These are phyloP conservation scores for Tychaedon coryphoeus DNA, from an alignment of 2,113 vertebrate genomes.

Conservation along the genomic window DNA sequence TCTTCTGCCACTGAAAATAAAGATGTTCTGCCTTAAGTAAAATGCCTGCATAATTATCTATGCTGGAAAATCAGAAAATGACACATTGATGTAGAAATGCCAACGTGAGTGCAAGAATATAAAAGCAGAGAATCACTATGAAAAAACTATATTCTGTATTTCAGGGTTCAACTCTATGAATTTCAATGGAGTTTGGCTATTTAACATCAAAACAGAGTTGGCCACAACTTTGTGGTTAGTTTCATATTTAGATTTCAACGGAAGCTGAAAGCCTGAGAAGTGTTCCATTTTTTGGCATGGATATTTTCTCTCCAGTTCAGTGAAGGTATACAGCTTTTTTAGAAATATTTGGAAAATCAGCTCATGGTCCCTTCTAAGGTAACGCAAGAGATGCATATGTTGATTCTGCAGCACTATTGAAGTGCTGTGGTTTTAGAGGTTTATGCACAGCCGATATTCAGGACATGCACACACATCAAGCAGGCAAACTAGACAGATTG, in stretches of 20 bases:
- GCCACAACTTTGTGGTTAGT: neutral
- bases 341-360: neutral
- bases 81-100: neutral
- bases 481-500: neutral
- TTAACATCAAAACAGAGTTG: neutral
- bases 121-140: neutral
- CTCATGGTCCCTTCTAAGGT: neutral
- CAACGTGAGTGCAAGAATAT: neutral
- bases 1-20: neutral
- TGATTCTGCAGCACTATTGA: neutral
- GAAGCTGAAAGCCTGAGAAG: neutral
- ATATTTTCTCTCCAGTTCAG: neutral
- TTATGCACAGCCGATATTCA: neutral
- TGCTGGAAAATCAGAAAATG: neutral
- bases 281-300: neutral
- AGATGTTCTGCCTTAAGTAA: neutral
- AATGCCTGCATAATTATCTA: neutral
- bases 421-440: slow-evolving; percentile 7
- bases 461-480: neutral
- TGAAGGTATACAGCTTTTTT: neutral
- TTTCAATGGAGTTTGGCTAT: neutral
- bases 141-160: neutral
- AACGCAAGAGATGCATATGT: neutral
- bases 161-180: neutral
- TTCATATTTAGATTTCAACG: neutral